Evolutionary conservation across 1,140 invertebrate species (phyloP), one percentile per base, ranked within the genome.

Genomic region (Pseudoatta argentina): DNA sequence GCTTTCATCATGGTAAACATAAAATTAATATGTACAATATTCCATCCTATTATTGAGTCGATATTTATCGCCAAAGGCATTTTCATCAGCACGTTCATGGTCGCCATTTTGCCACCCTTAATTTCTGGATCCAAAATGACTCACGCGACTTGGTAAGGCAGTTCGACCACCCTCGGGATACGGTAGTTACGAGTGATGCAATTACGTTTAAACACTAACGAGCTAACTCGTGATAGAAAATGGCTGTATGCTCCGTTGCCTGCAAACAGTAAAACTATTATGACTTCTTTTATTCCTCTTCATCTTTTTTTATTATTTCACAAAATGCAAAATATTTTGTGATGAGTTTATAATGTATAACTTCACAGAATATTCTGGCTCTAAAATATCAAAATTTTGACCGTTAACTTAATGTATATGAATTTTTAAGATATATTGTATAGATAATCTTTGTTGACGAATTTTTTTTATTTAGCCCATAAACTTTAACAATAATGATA

Each of bases 161-260:
- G 88, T 91, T 89, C 87, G 81, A 83, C 82, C 86, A 87, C 90
- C 90, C 85, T 87, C 91, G 81, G 87, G 91, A 91, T 71, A 89
- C 88, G 88, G 90, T 92, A 91, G 92, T 94, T 93, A 92, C 92
- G 93, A 94, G 94, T 95, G 92, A 95, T 93, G 94, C 91, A 95
- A 95, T 95, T 95, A 94, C 93, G 87, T 92, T 94, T 91, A 94
- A 94, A 93, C 91, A 86, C 90, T 95, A 95, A 95, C 94, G 94
- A 95, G 94, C 94, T 93, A 95, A 95, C 94, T 95, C 92, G 93
- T 90, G 90, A 93, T 94, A 94, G 94, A 95, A 95, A 95, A 95
- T 95, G 94, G 94, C 93, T 94, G 93, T 95, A 95, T 95, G 94
- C 94, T 93, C 92, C 91, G 92, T 91, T 94, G 92, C 87, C 90